Percentiles rank a stretch among this genome's conserved stretches.
Conservation (phyloP, 1,140 invertebrate species). For the Homarus americanus region DNA sequence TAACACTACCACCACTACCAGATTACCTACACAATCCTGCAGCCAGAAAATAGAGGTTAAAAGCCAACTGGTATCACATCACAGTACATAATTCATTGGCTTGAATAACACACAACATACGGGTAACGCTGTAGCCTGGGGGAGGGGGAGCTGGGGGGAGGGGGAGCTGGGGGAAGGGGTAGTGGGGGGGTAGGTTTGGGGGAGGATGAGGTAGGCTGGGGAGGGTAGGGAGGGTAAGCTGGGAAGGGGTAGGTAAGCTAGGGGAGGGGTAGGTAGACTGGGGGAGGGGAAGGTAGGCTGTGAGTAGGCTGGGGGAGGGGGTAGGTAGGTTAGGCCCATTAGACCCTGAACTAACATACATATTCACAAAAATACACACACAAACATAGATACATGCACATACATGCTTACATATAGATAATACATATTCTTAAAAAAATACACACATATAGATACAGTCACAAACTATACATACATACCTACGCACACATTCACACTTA, state of each 20-base stretch:
- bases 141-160: not conserved
- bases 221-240: too few species aligned
- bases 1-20: not conserved
- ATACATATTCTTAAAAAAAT: too few species aligned
- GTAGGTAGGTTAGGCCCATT: too few species aligned
- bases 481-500: too few species aligned
- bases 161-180: not conserved
- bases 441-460: constrained; percentile 31
- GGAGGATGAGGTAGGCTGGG: not conserved
- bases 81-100: constrained; percentile 35
- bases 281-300: too few species aligned
- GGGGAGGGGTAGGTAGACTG: not conserved
- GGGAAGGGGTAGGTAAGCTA: too few species aligned
- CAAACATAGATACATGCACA: constrained; percentile 32
- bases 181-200: not conserved
- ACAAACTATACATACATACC: not conserved
- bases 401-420: too few species aligned
- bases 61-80: constrained; percentile 14
- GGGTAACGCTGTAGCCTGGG: constrained; percentile 42
- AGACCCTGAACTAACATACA: too few species aligned
- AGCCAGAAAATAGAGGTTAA: constrained; percentile 2
- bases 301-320: not conserved
- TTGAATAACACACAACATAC: constrained; percentile 58
- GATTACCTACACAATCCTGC: not conserved
- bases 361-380: constrained; percentile 6